Evolutionary conservation across 2,113 vertebrate genomes (phyloP), one percentile per base, ranked within the genome.

Genomic region (Ceuthmochares aereus): DNA sequence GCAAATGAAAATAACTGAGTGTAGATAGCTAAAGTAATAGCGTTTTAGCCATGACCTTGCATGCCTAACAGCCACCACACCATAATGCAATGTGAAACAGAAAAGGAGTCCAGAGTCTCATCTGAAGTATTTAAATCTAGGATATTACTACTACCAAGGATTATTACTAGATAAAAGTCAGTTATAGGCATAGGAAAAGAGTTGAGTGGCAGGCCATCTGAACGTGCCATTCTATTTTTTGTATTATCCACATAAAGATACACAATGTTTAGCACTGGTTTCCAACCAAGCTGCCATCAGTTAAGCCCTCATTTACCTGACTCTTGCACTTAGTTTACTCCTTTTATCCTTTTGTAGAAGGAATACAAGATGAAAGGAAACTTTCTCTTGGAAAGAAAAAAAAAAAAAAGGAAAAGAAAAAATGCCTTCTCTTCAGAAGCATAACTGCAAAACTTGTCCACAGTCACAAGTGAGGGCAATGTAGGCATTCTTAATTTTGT

Each of bases 321-420:
- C 17, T 63, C 19, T 66, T 93, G 30, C 14, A 56, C 4, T 58
- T 52, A 58, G 2, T 42, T 77, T 49, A 36, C 16, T 75, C 12
- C 21, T 74, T 89, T 87, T 23, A 43, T 64, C 17, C 7, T 94
- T 68, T 75, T 26, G 25, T 60, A 42, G 21, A 87, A 74, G 10
- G 14, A 78, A 78, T 0, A 5, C 8, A 19, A 89, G 23, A 66
- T 7, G 73, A 58, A 76, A 64, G 6, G 2, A 12, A 78, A 1
- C 0, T n/a, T 3, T 7, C 76, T 51, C 22, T 9, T 16, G 22
- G 55, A 32, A 12, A n/a, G 29, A 18, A 4, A 16, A 2, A 34
- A 43, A 21, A 34, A 64, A 52, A 17, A 10, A 4, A 19, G 2
- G 30, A 52, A 21, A 34, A 64, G 45, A 17, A 13, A 68, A 6